Conservation (phyloP, 2,888 invertebrate genomes). For the Xanthostigma xanthostigma region DNA sequence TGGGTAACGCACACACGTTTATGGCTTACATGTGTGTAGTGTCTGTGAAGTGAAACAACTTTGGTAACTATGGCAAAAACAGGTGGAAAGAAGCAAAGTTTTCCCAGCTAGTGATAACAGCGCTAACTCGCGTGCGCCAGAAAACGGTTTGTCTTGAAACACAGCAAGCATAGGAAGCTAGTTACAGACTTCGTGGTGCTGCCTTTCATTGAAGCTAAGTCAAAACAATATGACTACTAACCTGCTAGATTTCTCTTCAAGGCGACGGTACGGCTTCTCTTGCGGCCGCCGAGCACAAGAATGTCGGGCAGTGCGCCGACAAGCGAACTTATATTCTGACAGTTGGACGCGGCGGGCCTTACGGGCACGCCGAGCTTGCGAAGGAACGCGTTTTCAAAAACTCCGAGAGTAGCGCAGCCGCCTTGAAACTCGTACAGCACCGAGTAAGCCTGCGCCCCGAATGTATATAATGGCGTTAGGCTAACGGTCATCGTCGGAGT, state of each 20-base stretch:
- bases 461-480: constrained; percentile 22
- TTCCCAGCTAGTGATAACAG: too few species aligned
- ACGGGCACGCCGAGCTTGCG: constrained; percentile 21
- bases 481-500: neutral
- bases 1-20: too few species aligned
- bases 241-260: constrained; percentile 34
- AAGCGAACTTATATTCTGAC: constrained; percentile 23
- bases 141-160: too few species aligned
- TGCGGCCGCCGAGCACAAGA: constrained; percentile 21
- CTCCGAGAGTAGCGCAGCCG: constrained; percentile 20
- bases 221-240: constrained; percentile 18
- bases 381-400: constrained; percentile 21
- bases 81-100: too few species aligned
- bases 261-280: constrained; percentile 29
- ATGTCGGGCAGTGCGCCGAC: constrained; percentile 23
- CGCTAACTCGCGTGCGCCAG: too few species aligned
- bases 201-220: too few species aligned
- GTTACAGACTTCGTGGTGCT: too few species aligned
- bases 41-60: too few species aligned
- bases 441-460: constrained; percentile 26
- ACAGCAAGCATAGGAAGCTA: too few species aligned
- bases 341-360: constrained; percentile 20
- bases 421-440: constrained; percentile 20
- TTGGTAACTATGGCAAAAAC: too few species aligned
- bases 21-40: too few species aligned